Percentiles rank a stretch among this genome's conserved stretches.
Conservation (phyloP, 2,797 vertebrate species). For the Rhinichthys osculus region DNA sequence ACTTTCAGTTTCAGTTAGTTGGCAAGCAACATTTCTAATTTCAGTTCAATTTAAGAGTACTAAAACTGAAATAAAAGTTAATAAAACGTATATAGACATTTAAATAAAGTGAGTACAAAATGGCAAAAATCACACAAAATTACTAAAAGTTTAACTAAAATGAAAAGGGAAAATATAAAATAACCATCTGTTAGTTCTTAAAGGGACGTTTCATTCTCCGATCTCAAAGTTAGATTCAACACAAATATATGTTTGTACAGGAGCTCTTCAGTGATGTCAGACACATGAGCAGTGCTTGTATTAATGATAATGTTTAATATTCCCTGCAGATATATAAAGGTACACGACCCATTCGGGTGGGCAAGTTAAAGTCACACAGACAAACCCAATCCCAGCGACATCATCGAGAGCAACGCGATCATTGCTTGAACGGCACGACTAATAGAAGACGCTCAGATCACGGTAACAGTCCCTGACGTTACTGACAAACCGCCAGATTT, state of each 20-base stretch:
- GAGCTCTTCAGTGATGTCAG: conserved; percentile 1
- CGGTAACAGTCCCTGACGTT: conserved; percentile 81
- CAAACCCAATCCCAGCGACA: conserved; percentile 67
- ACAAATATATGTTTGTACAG: background rate
- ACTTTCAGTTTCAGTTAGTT: too few species aligned
- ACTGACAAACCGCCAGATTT: conserved; percentile 78
- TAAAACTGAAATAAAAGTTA: background rate
- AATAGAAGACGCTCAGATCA: conserved; percentile 72
- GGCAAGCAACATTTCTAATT: background rate
- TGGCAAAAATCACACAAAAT: background rate
- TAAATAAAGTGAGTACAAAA: background rate
- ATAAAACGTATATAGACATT: background rate
- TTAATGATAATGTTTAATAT: conserved; percentile 51
- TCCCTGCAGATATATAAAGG: conserved; percentile 53
- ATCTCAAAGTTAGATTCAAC: background rate
- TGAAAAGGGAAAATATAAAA: background rate
- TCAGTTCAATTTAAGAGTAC: background rate
- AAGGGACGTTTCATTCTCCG: background rate
- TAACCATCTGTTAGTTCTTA: background rate
- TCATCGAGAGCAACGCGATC: conserved; percentile 75
- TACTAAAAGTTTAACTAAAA: background rate
- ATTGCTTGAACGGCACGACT: conserved; percentile 67
- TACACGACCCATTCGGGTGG: conserved; percentile 58
- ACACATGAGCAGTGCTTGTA: background rate
- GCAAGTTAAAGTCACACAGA: conserved; percentile 67